Base-by-base conservation (phyloP, 2,888 invertebrate genomes). In the Linnaemya tessellans region DNA sequence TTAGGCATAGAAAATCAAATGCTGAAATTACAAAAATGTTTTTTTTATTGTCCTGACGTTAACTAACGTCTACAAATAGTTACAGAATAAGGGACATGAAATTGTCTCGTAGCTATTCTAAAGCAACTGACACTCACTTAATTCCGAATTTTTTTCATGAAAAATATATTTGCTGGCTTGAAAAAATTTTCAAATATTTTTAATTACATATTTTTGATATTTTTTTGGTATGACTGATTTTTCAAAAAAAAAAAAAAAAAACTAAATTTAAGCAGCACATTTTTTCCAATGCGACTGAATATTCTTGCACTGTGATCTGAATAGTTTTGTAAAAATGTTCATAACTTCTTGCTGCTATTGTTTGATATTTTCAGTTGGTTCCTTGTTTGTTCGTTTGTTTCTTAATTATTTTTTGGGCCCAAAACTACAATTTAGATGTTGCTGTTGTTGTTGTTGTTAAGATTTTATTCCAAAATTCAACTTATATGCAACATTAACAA, bases 251-350 rank as follows among this genome's bases (percentile, higher is more conserved):
- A 41, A 41, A 3, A 41, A 11, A 13, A 41, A 41, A 13, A 1
- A 3, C 41, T 30, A 41, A 41, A 41, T 41, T 41, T 41, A 30
- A 30, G 41, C 41, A 11, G 11, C 3, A 13, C 41, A 41, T 41
- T 13, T 41, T 41, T 11, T 41, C 10, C 10, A 41, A 41, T 41
- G 11, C 41, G 41, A n/a, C n/a, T n/a, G n/a, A 41, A 25, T n/a
- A 64, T 51, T 64, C 11, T 38, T 67, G 25, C 60, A 35, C n/a
- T 75, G n/a, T n/a, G 70, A 38, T 84, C 74, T 68, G 25, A 84
- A 68, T 64, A 56, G 46, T 56, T 74, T 64, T 38, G 4, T 10
- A 67, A 68, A 68, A 46, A 49, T 13, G 5, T 65, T 49, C 8
- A 49, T 18, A 56, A 30, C 20, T 64, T 56, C 46, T 60, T 65